A percentile compares a stretch with the other conserved stretches of the same genome.
Evolutionary conservation across 2,888 invertebrate species (phyloP).

Genomic region (Paralinhomoeus sp.): DNA sequence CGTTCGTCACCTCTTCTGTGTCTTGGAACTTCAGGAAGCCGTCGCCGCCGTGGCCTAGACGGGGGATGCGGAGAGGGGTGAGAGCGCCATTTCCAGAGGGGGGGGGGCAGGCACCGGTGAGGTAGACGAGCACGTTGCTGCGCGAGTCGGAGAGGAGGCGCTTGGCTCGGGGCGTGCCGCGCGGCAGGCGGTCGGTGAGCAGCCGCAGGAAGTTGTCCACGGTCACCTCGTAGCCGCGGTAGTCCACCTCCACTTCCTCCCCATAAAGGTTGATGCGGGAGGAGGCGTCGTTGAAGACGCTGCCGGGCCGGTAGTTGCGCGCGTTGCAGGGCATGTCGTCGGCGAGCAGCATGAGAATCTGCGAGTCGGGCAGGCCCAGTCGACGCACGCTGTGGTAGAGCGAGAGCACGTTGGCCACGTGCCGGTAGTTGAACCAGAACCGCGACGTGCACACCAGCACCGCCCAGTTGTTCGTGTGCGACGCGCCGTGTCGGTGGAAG

Average conservation of each 20-base stretch:
- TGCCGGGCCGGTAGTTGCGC: conserved; percentile 83
- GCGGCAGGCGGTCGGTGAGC: conserved; percentile 69
- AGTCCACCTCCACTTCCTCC: conserved; percentile 71
- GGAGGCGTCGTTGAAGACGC: conserved; percentile 90
- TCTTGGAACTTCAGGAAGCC: conserved; percentile 98
- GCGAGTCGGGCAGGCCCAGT: conserved; percentile 87
- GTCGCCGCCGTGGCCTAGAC: conserved; percentile 67
- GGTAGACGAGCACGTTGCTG: conserved; percentile 81
- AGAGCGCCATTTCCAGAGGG: no score
- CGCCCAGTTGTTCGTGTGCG: conserved; percentile 99
- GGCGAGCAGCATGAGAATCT: conserved; percentile 95
- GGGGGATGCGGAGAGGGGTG: background rate
- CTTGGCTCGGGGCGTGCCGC: conserved; percentile 79
- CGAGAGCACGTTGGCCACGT: conserved; percentile 93
- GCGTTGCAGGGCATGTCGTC: conserved; percentile 99
- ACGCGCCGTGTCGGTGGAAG: conserved; percentile 20
- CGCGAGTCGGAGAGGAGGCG: conserved; percentile 80
- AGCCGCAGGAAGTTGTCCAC: conserved; percentile 94
- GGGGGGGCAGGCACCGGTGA: conserved; percentile 40
- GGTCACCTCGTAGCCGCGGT: conserved; percentile 45
- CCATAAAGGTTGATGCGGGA: conserved; percentile 97
- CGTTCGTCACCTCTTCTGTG: conserved; percentile 93
- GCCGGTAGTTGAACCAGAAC: conserved; percentile 99
- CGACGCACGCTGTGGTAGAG: conserved; percentile 93
- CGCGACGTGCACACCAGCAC: conserved; percentile 91